phyloP scores from a whole-genome alignment of 2,888 invertebrate species.

The Eupithecia inturbata region DNA sequence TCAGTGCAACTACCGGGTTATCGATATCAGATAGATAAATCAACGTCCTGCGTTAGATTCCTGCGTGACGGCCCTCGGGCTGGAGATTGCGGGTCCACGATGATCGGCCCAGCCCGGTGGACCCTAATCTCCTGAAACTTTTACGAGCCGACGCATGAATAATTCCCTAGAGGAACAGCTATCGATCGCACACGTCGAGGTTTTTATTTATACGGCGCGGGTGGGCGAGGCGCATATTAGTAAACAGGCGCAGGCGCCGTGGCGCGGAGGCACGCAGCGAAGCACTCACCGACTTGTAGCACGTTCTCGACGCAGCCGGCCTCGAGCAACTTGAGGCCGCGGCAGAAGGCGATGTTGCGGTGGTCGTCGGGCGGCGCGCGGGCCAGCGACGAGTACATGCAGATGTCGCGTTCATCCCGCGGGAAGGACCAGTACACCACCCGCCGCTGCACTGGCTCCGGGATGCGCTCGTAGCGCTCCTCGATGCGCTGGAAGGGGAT shows the following conservation, averaged over 20 bases:
- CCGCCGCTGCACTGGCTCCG: conserved; percentile 93
- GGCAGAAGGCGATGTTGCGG: conserved; percentile 93
- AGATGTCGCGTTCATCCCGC: conserved; percentile 93
- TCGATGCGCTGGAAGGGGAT: conserved; percentile 94
- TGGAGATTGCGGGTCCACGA: conserved; percentile 50
- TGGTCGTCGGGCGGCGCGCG: conserved; percentile 87
- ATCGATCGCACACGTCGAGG: conserved; percentile 84
- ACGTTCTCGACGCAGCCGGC: conserved; percentile 93
- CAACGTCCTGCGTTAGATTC: conserved; percentile 52
- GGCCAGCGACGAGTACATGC: conserved; percentile 93
- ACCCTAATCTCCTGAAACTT: conserved; percentile 79
- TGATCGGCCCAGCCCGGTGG: conserved; percentile 56
- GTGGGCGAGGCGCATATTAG: conserved; percentile 84
- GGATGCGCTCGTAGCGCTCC: conserved; percentile 93
- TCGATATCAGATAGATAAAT: conserved; percentile 61
- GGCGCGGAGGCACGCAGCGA: conserved; percentile 42
- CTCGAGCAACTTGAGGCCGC: conserved; percentile 92
- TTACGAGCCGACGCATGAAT: conserved; percentile 81
- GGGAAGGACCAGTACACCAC: conserved; percentile 96
- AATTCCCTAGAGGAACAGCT: conserved; percentile 83
- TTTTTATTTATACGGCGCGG: conserved; percentile 84
- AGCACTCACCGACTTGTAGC: conserved; percentile 93
- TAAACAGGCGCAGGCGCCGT: conserved; percentile 83
- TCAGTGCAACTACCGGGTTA: conserved; percentile 61
- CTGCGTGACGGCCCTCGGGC: conserved; percentile 40